Conservation (phyloP, 2,797 vertebrate species). For the Adelosebastes latens region DNA sequence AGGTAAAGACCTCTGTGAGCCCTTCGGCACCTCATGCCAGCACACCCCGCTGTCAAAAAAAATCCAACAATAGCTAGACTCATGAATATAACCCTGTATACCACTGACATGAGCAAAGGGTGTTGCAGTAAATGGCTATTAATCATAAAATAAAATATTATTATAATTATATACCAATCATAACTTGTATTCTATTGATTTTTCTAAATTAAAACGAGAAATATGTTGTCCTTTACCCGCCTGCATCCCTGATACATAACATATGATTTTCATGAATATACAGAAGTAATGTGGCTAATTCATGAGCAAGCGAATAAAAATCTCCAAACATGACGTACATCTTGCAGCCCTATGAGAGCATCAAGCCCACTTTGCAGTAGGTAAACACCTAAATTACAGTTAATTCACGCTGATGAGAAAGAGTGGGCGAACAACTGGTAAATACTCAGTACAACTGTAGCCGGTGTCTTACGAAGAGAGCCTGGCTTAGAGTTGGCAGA, state of each 20-base stretch:
- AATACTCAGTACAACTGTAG: conserved; percentile 56
- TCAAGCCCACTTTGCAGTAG: conserved; percentile 54
- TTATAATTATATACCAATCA: too few relatives aligned
- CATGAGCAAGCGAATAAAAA: background rate
- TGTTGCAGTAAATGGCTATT: background rate
- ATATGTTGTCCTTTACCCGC: background rate
- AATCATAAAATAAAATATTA: background rate
- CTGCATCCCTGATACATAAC: background rate
- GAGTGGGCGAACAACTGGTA: conserved; percentile 63
- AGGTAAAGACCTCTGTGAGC: conserved; percentile 52
- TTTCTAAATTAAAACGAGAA: background rate
- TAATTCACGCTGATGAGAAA: conserved; percentile 73
- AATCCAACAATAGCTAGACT: background rate
- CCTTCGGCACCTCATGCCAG: conserved; percentile 19
- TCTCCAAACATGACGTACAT: background rate
- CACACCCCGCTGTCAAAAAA: conserved; percentile 5
- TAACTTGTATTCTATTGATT: background rate
- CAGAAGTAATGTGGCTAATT: background rate
- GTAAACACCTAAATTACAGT: conserved; percentile 72
- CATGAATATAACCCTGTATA: background rate
- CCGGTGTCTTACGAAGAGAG: conserved; percentile 50
- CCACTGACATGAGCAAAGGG: background rate
- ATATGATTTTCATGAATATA: background rate
- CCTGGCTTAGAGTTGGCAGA: conserved; percentile 66
- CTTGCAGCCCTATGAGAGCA: conserved; percentile 37